Conservation (phyloP, 2,888 invertebrate species). For the Taenaris catops region DNA sequence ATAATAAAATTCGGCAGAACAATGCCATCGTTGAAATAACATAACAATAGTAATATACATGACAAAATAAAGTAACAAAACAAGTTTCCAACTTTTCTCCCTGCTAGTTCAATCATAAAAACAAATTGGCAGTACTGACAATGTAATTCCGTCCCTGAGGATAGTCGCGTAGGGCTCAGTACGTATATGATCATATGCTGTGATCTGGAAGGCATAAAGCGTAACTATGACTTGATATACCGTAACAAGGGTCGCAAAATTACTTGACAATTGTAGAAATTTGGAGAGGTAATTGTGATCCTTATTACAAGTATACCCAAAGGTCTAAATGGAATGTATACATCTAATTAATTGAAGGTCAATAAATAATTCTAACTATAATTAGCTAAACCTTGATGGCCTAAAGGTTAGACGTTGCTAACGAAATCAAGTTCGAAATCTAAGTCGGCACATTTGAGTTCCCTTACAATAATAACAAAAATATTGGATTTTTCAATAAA, state of each 20-base stretch:
- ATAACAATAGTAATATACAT: conserved; percentile 8
- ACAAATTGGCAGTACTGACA: conserved; percentile 64
- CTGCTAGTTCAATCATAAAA: conserved; percentile 42
- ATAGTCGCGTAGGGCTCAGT: conserved; percentile 25
- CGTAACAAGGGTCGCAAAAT: conserved; percentile 43
- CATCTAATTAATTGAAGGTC: no score
- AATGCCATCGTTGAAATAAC: conserved; percentile 1
- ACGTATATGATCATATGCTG: conserved; percentile 4
- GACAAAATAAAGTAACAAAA: conserved; percentile 8
- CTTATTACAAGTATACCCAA: conserved; percentile 15
- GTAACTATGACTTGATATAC: conserved; percentile 42
- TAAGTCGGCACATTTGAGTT: no score
- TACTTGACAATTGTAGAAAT: conserved; percentile 26
- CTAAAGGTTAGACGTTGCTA: no score
- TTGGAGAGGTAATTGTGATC: conserved; percentile 22
- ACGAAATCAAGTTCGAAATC: no score
- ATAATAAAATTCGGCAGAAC: not conserved
- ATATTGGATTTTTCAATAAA: no score
- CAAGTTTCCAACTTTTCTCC: conserved; percentile 17
- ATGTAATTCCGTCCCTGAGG: conserved; percentile 55
- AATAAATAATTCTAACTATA: no score
- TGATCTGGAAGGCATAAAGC: conserved; percentile 33
- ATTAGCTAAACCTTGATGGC: no score
- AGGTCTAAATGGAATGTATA: no score
- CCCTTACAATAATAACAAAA: no score